phyloP scores from a whole-genome alignment of 2,797 vertebrate genomes.

The Tokudaia muenninki region DNA sequence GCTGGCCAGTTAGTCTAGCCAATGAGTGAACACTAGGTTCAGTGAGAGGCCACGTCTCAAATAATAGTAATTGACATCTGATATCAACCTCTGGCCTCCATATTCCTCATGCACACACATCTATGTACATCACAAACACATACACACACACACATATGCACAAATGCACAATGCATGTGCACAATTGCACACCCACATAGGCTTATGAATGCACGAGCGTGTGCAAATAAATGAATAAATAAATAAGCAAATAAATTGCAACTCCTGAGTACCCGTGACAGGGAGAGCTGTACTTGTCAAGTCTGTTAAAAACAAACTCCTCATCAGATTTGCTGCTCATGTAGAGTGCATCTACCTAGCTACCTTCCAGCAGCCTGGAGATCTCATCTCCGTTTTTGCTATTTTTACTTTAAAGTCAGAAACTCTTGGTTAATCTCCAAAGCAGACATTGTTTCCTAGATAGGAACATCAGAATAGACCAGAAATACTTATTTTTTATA shows the following conservation, averaged over 20 bases:
- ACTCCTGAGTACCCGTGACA: not conserved
- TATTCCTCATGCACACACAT: not conserved
- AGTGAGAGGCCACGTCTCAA: not conserved
- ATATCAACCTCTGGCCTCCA: not conserved
- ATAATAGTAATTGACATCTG: not conserved
- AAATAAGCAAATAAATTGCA: not conserved
- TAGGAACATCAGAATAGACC: not conserved
- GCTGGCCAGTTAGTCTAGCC: not conserved
- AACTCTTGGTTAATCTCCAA: slow-evolving; percentile 40
- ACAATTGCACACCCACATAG: not conserved
- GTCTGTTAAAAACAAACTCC: not conserved
- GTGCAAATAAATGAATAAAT: not conserved
- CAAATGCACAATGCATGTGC: not conserved
- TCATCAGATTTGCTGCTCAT: not conserved
- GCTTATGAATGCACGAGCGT: not conserved
- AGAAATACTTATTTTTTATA: not conserved
- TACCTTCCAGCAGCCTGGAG: not conserved
- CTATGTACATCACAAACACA: not conserved
- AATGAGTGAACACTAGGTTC: not conserved
- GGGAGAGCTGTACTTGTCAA: not conserved
- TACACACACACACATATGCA: not conserved
- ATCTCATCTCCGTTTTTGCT: not conserved
- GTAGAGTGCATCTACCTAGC: not conserved
- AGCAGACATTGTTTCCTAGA: slow-evolving; percentile 41
- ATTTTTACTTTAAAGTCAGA: slow-evolving; percentile 33